Evolutionary conservation across 2,113 vertebrate genomes (phyloP).

Genomic region (Oryzias woworae): DNA sequence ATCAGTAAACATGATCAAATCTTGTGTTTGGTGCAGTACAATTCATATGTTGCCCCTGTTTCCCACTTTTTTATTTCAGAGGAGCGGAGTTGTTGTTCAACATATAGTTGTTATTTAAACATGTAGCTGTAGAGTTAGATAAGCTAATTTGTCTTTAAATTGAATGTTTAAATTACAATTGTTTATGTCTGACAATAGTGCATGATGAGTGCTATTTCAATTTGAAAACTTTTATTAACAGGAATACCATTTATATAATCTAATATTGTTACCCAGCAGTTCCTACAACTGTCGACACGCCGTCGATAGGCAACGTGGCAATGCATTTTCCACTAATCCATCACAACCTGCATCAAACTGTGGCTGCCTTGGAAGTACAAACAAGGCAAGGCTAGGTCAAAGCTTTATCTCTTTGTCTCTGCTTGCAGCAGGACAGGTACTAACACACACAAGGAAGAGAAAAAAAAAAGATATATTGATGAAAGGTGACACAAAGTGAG

Average conservation of each 20-base stretch:
- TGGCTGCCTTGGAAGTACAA: conserved; percentile 49
- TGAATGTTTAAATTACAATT: conserved; percentile 25
- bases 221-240: conserved; percentile 41
- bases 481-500: conserved; percentile 50
- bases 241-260: conserved; percentile 46
- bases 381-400: conserved; percentile 47
- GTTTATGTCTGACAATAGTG: conserved; percentile 11
- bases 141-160: background rate
- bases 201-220: conserved; percentile 4
- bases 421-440: conserved; percentile 50
- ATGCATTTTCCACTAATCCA: conserved; percentile 67
- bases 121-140: conserved; percentile 20
- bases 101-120: too few species aligned
- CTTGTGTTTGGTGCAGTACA: too few species aligned
- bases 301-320: conserved; percentile 32
- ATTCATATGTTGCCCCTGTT: too few species aligned
- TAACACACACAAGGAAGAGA: conserved; percentile 39
- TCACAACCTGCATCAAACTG: conserved; percentile 59
- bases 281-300: conserved; percentile 1
- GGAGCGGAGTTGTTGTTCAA: too few species aligned
- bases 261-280: conserved; percentile 43
- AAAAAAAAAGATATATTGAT: conserved; percentile 41
- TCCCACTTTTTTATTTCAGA: too few species aligned
- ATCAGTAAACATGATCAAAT: too few species aligned
- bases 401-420: conserved; percentile 48